phyloP scores from a whole-genome alignment of 1,140 invertebrate genomes.

The Caenorhabditis latens region DNA sequence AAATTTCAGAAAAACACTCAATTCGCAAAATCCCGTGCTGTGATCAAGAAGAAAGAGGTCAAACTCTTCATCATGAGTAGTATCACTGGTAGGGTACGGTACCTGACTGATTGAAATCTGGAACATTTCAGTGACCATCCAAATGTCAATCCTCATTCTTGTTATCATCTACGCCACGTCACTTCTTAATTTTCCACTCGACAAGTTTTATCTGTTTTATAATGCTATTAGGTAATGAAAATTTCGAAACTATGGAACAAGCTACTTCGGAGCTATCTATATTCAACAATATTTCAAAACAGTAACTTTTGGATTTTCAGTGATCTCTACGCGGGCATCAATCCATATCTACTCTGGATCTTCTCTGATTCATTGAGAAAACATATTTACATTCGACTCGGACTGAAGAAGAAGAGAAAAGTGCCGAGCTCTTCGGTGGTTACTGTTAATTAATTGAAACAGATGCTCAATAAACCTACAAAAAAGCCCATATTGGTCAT shows the following conservation, averaged over 20 bases:
- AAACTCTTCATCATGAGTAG: conserved; percentile 53
- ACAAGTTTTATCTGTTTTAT: conserved; percentile 55
- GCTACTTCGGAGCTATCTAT: too few relatives aligned
- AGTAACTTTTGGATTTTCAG: background rate
- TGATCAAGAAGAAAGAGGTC: conserved; percentile 17
- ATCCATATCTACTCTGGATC: conserved; percentile 49
- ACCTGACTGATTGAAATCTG: too few relatives aligned
- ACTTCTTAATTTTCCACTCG: background rate
- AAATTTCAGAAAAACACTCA: conserved; percentile 4
- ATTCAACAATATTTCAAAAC: too few relatives aligned
- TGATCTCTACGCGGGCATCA: conserved; percentile 52
- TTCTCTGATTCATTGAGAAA: conserved; percentile 48
- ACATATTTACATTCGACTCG: conserved; percentile 11
- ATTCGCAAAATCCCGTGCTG: conserved; percentile 1
- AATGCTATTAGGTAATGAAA: conserved; percentile 43
- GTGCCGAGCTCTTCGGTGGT: conserved; percentile 8
- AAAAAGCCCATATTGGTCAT: too few relatives aligned
- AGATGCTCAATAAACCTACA: too few relatives aligned
- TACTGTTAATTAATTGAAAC: conserved; percentile 20
- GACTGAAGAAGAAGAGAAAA: background rate
- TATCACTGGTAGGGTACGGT: conserved; percentile 5
- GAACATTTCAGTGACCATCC: conserved; percentile 35
- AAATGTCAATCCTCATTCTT: conserved; percentile 31
- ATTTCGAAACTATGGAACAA: too few relatives aligned
- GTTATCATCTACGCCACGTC: conserved; percentile 28